Conservation (phyloP, 2,797 vertebrate species). For the Halcyon smyrnensis region DNA sequence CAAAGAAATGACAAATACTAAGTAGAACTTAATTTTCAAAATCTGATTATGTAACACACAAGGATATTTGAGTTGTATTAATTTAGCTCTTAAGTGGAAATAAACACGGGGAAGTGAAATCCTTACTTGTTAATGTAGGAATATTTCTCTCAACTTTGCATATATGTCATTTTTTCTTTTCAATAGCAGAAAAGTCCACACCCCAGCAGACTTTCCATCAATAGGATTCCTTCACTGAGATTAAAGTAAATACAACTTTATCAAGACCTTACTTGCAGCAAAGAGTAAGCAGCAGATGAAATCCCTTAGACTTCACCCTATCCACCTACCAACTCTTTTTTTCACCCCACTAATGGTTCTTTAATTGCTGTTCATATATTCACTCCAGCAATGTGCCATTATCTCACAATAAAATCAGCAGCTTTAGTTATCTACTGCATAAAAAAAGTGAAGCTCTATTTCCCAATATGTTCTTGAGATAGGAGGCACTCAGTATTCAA, state of each 20-base stretch:
- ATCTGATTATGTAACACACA: not conserved
- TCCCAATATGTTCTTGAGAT: not conserved
- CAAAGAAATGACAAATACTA: not conserved
- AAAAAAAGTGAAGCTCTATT: constrained; percentile 33
- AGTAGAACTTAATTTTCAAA: not conserved
- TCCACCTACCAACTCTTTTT: not conserved
- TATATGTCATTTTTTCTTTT: not conserved
- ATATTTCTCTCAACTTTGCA: not conserved
- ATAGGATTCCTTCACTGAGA: not conserved
- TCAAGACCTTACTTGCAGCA: not conserved
- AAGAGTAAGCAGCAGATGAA: not conserved
- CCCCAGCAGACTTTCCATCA: not conserved
- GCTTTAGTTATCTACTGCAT: not conserved
- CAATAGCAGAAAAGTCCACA: not conserved
- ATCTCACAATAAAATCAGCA: not conserved
- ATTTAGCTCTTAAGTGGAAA: not conserved
- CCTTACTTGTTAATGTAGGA: not conserved
- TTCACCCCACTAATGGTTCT: not conserved
- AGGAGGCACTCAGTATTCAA: not conserved
- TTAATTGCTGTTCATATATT: not conserved
- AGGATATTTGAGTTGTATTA: not conserved
- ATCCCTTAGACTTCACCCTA: not conserved
- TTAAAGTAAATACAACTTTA: not conserved
- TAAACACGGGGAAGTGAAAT: not conserved
- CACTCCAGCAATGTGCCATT: not conserved